A percentile compares a stretch with the other conserved stretches of the same genome.
Conservation (phyloP, 2,113 vertebrate species). For the Aix galericulata region DNA sequence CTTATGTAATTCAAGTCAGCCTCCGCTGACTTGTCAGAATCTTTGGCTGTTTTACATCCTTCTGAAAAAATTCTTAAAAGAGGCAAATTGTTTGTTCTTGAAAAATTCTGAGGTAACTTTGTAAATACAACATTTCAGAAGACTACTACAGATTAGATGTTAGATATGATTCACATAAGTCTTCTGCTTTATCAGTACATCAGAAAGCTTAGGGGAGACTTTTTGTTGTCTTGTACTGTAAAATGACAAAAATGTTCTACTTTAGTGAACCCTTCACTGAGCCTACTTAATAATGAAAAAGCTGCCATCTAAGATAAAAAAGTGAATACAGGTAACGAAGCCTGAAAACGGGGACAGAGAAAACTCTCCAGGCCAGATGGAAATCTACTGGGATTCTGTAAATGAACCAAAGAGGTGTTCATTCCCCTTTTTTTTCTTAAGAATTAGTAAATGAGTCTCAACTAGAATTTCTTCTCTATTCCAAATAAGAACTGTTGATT, state of each 20-base stretch:
- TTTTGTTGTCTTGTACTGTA: background rate
- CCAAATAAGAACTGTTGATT: background rate
- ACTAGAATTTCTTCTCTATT: background rate
- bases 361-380: constrained; percentile 44
- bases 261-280: background rate
- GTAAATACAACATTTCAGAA: background rate
- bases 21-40: background rate
- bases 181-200: background rate
- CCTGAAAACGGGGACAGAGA: constrained; percentile 18
- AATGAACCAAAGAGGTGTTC: background rate
- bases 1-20: background rate
- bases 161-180: background rate
- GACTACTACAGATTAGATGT: background rate
- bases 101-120: background rate
- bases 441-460: background rate
- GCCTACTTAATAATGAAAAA: constrained; percentile 32
- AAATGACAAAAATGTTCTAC: background rate
- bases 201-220: background rate
- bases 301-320: constrained; percentile 30
- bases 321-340: constrained; percentile 32
- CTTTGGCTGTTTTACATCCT: background rate
- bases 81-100: background rate
- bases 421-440: background rate
- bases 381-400: constrained; percentile 27
- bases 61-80: background rate